Base-by-base conservation (phyloP, 2,113 vertebrate species). In the Ranitomeya imitator region DNA sequence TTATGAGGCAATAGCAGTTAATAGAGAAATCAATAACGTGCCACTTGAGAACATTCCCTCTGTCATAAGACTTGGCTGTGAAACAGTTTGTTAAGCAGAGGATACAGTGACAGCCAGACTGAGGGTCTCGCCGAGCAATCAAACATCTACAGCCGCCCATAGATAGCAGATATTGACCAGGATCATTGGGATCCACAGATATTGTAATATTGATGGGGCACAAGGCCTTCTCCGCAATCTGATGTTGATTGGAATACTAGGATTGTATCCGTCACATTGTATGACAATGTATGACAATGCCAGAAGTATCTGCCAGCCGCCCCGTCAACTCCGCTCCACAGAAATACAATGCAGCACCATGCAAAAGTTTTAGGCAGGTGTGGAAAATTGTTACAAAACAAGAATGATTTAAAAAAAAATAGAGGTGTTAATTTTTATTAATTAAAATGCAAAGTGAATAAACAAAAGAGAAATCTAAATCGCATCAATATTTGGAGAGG, bases 81-180 rank as follows among this genome's bases (percentile, higher is more conserved):
- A 86, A 86, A 80, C 85, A 86, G 85, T 79, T 86, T 86, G 85
- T 86, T 86, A 86, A 86, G 76, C 85, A 55, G 76, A 55, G 26
- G n/a, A n/a, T 9, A 13, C 19, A 10, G 63, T 54, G 61, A 84
- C 84, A 85, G 69, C 52, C 13, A 69, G n/a, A 77, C 76, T 63
- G 23, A 77, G 59, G 69, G 71, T 9, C 52, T 76, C 73, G 51
- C 45, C 7, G 15, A 15, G 2, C 6, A 52, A 11, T 18, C 45
- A 45, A 21, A 76, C 19, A 9, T 2, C 12, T 37, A 12, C 4
- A 10, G 73, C 2, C 9, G 8, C 4, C 18, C 73, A 52, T 21
- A 21, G 73, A 76, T 16, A 37, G 6, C 6, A 73, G 69, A 73
- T 26, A 73, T 31, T 1, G 31, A 14, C 4, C 23, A 16, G 37